Base-by-base conservation (phyloP, 2,113 vertebrate genomes). In the Electrona antarctica region DNA sequence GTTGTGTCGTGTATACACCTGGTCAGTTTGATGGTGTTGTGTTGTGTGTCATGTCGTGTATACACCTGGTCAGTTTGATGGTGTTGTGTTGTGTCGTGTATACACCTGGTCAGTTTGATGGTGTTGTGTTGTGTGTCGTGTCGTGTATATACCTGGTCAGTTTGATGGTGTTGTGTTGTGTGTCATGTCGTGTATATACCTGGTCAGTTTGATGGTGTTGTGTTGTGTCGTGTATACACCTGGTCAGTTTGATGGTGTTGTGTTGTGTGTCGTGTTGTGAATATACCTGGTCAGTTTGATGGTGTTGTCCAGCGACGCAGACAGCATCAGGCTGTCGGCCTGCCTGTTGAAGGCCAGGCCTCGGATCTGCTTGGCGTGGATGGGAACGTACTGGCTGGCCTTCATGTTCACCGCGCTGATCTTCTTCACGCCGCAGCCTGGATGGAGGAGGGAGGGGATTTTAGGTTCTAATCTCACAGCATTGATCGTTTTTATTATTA, bases 341-440 rank as follows among this genome's bases (percentile, higher is more conserved):
- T 88, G 93, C 10, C 60, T 76, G 88, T 93, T 95, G 0, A 99
- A 99, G 78, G 94, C 92, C 82, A 99, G 82, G 7, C 95, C 95
- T 21, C 98, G 82, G 72, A 99, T 99, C 91, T 98, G 96, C 77
- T 97, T 98, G 55, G 85, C 85, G 56, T 99, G 98, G 82, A 98
- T 95, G 11, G 96, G 94, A 21, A 99, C 81, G n/a, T 99, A 99
- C 88, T 98, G 97, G 69, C 92, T 95, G 62, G 96, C 95, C 82
- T 94, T 98, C 93, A 98, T 87, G 85, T 95, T 93, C 61, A 94
- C 94, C 47, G 94, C 87, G 1, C 96, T 98, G 76, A 99, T 90
- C 94, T 97, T 98, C 92, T 98, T 99, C 61, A 99, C 94, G 0
- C 97, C 98, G 48, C 91, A 99, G 6, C 98, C 98, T 99, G 87